Conservation (phyloP, 2,888 invertebrate genomes). For the Mactromeris polynyma region DNA sequence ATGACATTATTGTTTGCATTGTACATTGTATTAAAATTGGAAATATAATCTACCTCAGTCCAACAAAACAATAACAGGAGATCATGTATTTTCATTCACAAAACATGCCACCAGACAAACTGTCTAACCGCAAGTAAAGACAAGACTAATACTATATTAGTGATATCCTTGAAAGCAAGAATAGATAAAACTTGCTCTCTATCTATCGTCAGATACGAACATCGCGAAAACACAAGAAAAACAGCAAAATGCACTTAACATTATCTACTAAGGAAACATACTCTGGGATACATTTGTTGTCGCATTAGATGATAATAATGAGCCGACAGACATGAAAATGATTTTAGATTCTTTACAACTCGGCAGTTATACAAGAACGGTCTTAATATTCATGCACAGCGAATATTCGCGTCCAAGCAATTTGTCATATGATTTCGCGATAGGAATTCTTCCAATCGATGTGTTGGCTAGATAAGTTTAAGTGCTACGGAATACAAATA, state of each 20-base stretch:
- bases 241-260: not conserved
- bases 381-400: not conserved
- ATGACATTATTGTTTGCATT: not conserved
- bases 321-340: not conserved
- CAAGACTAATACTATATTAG: not conserved
- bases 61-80: not conserved
- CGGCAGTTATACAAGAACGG: not conserved
- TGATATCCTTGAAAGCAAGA: not conserved
- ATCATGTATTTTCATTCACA: not conserved
- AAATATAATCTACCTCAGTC: not conserved
- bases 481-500: not conserved
- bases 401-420: not conserved
- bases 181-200: not conserved
- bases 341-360: not conserved
- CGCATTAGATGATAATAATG: not conserved
- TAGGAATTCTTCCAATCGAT: not conserved
- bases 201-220: not conserved
- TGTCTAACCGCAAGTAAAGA: not conserved
- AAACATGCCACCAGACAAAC: not conserved
- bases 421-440: not conserved
- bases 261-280: not conserved
- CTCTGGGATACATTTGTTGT: slow-evolving; percentile 5
- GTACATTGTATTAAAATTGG: not conserved
- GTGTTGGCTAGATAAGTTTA: not conserved
- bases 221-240: not conserved